Conservation (phyloP, 2,113 vertebrate genomes). For the Tetrax tetrax region DNA sequence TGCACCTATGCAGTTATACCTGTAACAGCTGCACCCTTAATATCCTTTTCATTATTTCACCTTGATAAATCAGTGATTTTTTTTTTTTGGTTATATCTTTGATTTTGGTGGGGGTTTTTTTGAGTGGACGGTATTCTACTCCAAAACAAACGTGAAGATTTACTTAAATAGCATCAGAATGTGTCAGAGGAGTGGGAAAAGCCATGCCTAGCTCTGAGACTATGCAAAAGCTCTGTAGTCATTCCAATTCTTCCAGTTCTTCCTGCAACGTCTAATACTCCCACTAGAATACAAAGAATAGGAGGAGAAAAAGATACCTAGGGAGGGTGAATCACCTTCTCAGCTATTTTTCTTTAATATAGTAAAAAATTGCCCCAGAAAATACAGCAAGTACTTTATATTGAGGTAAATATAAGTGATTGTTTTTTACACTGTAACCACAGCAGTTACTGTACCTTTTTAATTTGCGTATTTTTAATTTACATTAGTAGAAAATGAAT, state of each 20-base stretch:
- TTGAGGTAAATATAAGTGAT: not conserved
- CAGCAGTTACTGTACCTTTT: constrained; percentile 1
- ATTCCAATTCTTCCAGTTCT: not conserved
- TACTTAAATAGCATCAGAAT: not conserved
- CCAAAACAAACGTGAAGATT: not conserved
- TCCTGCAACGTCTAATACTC: not conserved
- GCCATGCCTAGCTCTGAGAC: not conserved
- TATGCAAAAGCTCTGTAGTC: not conserved
- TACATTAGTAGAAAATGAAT: constrained; percentile 21
- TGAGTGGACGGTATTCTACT: not conserved
- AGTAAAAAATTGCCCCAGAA: not conserved
- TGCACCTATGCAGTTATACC: not conserved
- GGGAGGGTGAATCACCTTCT: not conserved
- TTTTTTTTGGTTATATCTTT: too few species aligned
- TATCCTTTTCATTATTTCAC: not conserved
- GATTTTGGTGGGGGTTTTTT: not conserved
- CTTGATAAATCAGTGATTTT: not conserved
- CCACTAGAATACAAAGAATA: not conserved
- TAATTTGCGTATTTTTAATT: constrained; percentile 55
- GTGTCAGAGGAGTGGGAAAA: not conserved
- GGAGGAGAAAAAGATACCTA: not conserved
- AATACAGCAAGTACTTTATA: not conserved
- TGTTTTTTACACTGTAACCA: not conserved
- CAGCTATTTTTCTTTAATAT: not conserved
- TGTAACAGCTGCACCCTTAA: not conserved